Conservation (phyloP, 2,888 invertebrate species). For the Blomia tropicalis region DNA sequence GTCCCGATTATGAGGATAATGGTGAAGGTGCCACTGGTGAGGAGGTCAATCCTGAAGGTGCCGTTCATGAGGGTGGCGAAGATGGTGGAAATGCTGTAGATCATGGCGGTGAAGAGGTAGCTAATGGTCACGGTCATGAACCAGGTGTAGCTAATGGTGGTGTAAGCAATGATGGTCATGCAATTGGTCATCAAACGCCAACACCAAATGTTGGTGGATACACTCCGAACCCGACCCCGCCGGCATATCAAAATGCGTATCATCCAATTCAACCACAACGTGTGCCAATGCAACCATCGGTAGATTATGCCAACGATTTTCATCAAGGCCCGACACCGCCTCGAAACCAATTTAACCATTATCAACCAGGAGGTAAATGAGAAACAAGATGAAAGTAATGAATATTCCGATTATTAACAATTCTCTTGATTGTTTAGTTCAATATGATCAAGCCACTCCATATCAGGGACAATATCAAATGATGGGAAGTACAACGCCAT, state of each 20-base stretch:
- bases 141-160: not conserved
- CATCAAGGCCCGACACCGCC: conserved; percentile 1
- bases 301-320: not conserved
- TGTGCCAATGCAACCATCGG: not conserved
- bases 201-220: conserved; percentile 6
- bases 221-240: not conserved
- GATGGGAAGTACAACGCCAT: not conserved
- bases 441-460: not conserved
- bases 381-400: not conserved
- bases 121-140: not conserved
- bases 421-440: not conserved
- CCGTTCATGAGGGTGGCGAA: not conserved
- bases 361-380: conserved; percentile 1
- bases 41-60: not conserved
- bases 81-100: conserved; percentile 3
- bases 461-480: not conserved
- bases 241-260: conserved; percentile 10
- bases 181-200: not conserved
- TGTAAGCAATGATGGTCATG: not conserved
- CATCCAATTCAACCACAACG: not conserved
- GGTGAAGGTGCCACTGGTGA: not conserved
- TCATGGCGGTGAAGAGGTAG: not conserved
- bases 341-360: not conserved
- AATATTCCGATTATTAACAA: not conserved
- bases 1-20: conserved; percentile 19